These are phyloP conservation scores for Ceyx cyanopectus DNA, from an alignment of 2,113 vertebrate species.

Conservation along the genomic window DNA sequence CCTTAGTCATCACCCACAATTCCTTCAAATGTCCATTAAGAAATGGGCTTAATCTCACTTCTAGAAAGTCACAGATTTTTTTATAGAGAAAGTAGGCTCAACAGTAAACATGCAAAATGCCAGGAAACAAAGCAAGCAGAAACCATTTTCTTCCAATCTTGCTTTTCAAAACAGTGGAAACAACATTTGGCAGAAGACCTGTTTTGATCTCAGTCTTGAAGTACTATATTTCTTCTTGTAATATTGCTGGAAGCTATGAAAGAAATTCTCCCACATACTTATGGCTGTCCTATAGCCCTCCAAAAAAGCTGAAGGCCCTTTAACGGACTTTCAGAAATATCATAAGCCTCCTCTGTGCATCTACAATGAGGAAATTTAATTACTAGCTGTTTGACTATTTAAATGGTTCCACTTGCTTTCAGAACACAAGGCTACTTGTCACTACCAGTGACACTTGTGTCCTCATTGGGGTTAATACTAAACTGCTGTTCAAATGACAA, in stretches of 20 bases:
- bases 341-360: not conserved
- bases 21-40: not conserved
- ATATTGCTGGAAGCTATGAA: not conserved
- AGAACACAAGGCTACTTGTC: not conserved
- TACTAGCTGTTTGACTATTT: not conserved
- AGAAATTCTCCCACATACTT: not conserved
- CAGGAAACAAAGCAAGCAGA: not conserved
- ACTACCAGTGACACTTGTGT: not conserved
- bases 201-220: not conserved
- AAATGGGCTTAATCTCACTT: not conserved
- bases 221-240: not conserved
- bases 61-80: not conserved
- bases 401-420: not conserved
- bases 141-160: not conserved
- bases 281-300: not conserved
- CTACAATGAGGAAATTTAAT: not conserved
- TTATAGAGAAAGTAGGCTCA: not conserved
- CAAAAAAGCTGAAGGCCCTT: not conserved
- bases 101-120: fast-evolving
- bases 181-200: not conserved
- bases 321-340: not conserved
- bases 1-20: not conserved
- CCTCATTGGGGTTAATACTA: not conserved
- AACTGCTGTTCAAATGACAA: not conserved
- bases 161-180: not conserved